phyloP scores from a whole-genome alignment of 2,797 vertebrate genomes.

The Chrysocyon brachyurus region DNA sequence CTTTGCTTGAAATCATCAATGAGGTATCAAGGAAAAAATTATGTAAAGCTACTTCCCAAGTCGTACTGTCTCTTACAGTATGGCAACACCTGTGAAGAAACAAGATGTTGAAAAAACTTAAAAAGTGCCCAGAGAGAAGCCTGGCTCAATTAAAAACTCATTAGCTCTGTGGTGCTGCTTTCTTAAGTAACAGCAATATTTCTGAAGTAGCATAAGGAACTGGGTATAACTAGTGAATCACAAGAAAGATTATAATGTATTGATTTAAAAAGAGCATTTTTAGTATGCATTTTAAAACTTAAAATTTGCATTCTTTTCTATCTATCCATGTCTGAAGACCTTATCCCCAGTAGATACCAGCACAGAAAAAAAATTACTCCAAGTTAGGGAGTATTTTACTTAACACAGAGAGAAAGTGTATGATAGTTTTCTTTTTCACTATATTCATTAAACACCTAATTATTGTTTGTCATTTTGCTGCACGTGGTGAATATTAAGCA shows the following conservation, averaged over 20 bases:
- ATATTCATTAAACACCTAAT: background rate
- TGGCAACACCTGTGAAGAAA: conserved; percentile 63
- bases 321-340: background rate
- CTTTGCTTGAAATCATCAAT: conserved; percentile 32
- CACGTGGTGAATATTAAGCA: background rate
- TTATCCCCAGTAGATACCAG: background rate
- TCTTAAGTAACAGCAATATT: conserved; percentile 39
- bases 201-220: conserved; percentile 50
- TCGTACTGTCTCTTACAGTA: background rate
- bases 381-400: background rate
- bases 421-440: background rate
- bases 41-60: background rate
- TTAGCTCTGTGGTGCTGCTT: conserved; percentile 31
- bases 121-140: conserved; percentile 30
- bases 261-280: conserved; percentile 42
- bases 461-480: background rate
- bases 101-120: conserved; percentile 24
- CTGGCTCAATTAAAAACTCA: conserved; percentile 64
- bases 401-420: background rate
- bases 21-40: background rate
- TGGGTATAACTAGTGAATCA: background rate
- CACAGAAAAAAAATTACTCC: background rate
- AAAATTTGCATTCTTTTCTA: background rate
- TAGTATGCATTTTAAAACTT: background rate
- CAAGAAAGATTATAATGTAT: background rate